Evolutionary conservation across 2,113 vertebrate species (phyloP).

Genomic region (Proteles cristata): DNA sequence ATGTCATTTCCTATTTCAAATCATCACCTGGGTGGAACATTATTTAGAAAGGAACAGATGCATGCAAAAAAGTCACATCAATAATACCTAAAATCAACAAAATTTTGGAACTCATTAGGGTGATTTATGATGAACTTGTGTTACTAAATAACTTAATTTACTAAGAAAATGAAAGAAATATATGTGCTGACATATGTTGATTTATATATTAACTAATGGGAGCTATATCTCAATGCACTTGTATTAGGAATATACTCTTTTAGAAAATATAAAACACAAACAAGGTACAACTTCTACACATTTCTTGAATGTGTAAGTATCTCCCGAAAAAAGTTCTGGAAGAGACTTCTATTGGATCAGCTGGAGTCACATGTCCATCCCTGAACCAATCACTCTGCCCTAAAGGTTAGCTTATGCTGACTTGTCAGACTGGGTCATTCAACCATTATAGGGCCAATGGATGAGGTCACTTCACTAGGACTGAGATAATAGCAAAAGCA

Average conservation of each 20-base stretch:
- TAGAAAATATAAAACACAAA: background rate
- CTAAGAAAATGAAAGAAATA: background rate
- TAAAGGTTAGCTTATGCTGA: background rate
- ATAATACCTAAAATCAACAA: background rate
- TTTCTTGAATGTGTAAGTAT: background rate
- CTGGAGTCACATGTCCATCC: background rate
- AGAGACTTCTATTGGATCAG: background rate
- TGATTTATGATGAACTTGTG: background rate
- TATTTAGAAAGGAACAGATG: background rate
- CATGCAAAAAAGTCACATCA: background rate
- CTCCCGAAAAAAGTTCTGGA: background rate
- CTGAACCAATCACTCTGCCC: background rate
- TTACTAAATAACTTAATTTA: constrained; percentile 18
- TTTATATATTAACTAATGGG: background rate
- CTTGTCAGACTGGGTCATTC: background rate
- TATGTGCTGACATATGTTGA: background rate
- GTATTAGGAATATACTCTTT: background rate
- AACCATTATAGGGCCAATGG: background rate
- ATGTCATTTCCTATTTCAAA: background rate
- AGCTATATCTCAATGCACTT: background rate
- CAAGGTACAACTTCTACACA: background rate
- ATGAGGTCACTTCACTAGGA: background rate
- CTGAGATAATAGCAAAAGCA: background rate
- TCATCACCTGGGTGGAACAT: background rate
- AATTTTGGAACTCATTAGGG: background rate